phyloP scores from a whole-genome alignment of 2,113 vertebrate species.

The Epinephelus cyanopodus region DNA sequence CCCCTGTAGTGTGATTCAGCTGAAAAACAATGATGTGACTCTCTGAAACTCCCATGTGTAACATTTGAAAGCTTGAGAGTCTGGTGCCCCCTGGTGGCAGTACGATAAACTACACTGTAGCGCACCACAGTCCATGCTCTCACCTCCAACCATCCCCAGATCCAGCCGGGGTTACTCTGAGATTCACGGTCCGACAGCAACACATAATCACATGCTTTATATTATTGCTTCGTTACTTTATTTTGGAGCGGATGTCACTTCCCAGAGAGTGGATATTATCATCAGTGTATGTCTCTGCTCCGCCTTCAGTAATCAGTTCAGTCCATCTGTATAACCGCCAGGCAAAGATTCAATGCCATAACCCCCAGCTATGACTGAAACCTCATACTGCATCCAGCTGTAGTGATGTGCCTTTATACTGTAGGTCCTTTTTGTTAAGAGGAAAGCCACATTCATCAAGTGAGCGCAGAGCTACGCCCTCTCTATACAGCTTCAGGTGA shows the following conservation, averaged over 20 bases:
- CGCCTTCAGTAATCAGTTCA: not conserved
- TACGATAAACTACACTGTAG: not conserved
- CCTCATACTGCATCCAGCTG: conserved; percentile 12
- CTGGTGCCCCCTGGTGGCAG: not conserved
- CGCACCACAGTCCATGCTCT: not conserved
- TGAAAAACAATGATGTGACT: not conserved
- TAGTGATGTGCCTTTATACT: not conserved
- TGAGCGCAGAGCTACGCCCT: conserved; percentile 37
- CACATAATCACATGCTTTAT: not conserved
- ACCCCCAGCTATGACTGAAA: conserved; percentile 23
- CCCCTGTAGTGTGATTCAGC: not conserved
- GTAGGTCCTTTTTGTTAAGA: not conserved
- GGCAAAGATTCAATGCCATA: conserved; percentile 2
- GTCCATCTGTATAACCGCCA: not conserved
- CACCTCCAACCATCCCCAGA: not conserved
- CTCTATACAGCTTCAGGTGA: conserved; percentile 36
- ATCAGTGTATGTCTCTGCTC: not conserved
- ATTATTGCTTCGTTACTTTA: not conserved
- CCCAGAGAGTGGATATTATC: not conserved
- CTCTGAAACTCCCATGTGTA: not conserved
- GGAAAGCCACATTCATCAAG: conserved; percentile 44
- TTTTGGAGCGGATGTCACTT: not conserved
- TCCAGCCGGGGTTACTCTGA: not conserved
- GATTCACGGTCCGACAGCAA: not conserved
- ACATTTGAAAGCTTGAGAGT: not conserved